Evolutionary conservation across 2,888 invertebrate genomes (phyloP).

Genomic region (Phengaris arion): DNA sequence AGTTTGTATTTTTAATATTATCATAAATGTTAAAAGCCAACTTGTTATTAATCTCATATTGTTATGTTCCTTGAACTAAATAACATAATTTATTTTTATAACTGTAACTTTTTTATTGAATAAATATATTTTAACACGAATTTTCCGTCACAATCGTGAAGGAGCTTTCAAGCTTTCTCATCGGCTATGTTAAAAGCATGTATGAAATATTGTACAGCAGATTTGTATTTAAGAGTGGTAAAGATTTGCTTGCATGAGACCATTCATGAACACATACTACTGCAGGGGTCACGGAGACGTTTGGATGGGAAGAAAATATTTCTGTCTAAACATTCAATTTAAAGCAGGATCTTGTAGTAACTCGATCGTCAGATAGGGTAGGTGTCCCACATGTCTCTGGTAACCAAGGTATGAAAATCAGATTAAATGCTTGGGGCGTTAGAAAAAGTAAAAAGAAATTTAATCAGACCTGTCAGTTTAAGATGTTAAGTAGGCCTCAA

Average conservation of each 20-base stretch:
- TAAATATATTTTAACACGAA: slow-evolving; percentile 54
- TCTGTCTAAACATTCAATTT: background rate
- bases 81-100: slow-evolving; percentile 40
- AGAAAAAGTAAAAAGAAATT: too few species aligned
- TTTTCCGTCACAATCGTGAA: slow-evolving; percentile 67
- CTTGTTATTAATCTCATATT: slow-evolving; percentile 18
- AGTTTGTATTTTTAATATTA: background rate
- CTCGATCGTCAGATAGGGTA: too few species aligned
- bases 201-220: slow-evolving; percentile 57
- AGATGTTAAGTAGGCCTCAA: too few species aligned
- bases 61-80: slow-evolving; percentile 16
- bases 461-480: too few species aligned
- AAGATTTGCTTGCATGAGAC: slow-evolving; percentile 47
- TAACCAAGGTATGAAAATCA: too few species aligned
- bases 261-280: slow-evolving; percentile 30
- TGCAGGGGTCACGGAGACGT: background rate
- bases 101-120: slow-evolving; percentile 35
- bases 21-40: background rate
- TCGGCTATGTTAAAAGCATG: slow-evolving; percentile 58
- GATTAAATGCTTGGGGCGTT: too few species aligned
- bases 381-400: too few species aligned
- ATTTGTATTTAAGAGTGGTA: slow-evolving; percentile 42
- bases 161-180: slow-evolving; percentile 69
- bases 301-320: background rate
- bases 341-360: too few species aligned